These are phyloP conservation scores for Phthorimaea operculella DNA, from an alignment of 1,140 invertebrate genomes.

Conservation along the genomic window DNA sequence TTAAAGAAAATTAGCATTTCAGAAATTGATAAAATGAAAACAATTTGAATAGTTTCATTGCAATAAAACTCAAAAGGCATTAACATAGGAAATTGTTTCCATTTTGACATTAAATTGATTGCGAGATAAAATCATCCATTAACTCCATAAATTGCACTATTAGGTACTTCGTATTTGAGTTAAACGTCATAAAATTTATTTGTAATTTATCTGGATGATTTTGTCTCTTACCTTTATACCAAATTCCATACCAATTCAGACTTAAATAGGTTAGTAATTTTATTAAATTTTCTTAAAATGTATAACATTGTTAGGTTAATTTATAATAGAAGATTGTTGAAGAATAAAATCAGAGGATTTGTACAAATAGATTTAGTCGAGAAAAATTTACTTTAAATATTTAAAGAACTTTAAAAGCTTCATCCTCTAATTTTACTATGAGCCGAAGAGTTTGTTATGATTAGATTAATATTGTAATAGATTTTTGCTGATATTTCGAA, in stretches of 20 bases:
- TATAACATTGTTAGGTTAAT: background rate
- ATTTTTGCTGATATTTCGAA: too few relatives aligned
- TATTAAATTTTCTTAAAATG: background rate
- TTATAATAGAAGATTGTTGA: background rate
- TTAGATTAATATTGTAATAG: too few relatives aligned
- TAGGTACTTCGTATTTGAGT: background rate
- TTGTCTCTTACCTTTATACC: background rate
- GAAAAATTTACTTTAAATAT: too few relatives aligned
- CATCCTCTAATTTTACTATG: too few relatives aligned
- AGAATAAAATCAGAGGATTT: background rate
- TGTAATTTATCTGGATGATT: background rate
- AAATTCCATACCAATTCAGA: background rate
- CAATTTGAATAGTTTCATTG: conserved; percentile 5
- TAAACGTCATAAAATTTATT: background rate
- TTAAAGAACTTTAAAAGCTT: too few relatives aligned
- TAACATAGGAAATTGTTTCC: conserved; percentile 11
- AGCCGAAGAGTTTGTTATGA: too few relatives aligned
- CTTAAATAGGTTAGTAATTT: background rate
- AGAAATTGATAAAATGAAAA: conserved; percentile 19
- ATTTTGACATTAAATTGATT: background rate
- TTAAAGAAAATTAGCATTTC: conserved; percentile 21
- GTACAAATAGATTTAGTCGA: background rate
- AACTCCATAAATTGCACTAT: background rate
- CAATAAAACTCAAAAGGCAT: conserved; percentile 9
- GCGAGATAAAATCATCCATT: background rate